Evolutionary conservation across 2,797 vertebrate species (phyloP), one percentile per base, ranked within the genome.

Genomic region (Danio tinwini): DNA sequence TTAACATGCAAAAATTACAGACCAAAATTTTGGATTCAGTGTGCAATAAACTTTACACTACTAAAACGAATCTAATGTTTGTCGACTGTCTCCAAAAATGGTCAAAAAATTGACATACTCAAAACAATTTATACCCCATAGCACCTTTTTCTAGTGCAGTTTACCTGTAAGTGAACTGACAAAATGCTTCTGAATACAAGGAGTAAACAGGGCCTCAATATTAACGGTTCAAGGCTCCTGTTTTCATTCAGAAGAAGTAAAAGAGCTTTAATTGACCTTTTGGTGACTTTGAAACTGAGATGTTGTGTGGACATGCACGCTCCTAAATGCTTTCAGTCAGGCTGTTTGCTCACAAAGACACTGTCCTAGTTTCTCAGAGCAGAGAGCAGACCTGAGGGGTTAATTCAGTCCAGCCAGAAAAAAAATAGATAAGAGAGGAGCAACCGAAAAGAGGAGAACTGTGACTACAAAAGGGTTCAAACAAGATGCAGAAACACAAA

Each of bases 271-370:
- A 68, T 58, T 40, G 53, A 77, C 52, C 16, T 77, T 19, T 49
- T 39, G 39, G 14, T 49, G 21, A 67, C 75, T 47, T 77, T 39
- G 63, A 58, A 77, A 77, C 75, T 5, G 10, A 59, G 52, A 77
- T 47, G 14, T 61, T 17, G 19, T 45, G 50, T 9, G 5, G 72
- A 42, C 39, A 67, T 47, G 42, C 16, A 39, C 42, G 19, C 6
- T 40, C 39, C 17, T 10, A 69, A 58, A 61, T 1, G 29, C 53
- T 59, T 58, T 68, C 29, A 69, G 63, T 77, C 52, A 47, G 37
- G 21, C 56, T 39, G 45, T n/a, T 12, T 61, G 61, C 62, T 56
- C 14, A 45, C 62, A 76, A 55, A 55, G 50, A 67, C 50, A 53
- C 53, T 68, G 42, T 10, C 52, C 63, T 58, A 19, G 52, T 77